These are phyloP conservation scores for Melanotaenia trifasciata DNA, from an alignment of 2,797 vertebrate genomes.

Conservation along the genomic window DNA sequence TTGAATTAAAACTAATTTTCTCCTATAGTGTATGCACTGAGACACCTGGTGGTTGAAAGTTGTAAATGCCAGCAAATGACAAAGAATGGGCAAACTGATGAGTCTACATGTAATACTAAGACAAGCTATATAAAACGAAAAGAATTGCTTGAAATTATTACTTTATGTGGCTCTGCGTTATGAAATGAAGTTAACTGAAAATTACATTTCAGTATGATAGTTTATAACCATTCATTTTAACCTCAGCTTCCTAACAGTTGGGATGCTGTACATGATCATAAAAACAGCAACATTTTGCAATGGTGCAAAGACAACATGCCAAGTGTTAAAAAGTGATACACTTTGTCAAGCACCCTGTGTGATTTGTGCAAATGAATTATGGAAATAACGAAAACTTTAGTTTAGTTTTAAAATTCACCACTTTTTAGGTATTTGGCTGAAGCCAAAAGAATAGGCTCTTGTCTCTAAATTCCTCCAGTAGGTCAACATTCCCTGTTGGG, in stretches of 20 bases:
- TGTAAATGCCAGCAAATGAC: neutral
- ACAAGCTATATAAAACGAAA: neutral
- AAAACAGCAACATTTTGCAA: neutral
- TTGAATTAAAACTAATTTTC: neutral
- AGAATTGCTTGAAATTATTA: neutral
- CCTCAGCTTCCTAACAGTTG: neutral
- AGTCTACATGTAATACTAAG: neutral
- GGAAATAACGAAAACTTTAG: neutral
- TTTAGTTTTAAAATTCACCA: neutral
- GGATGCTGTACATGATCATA: neutral
- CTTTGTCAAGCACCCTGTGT: neutral
- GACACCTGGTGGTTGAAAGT: slow-evolving; percentile 42
- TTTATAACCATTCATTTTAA: neutral
- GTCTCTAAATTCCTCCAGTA: too few species aligned
- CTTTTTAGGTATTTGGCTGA: neutral
- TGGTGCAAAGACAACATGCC: neutral
- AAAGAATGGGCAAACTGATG: neutral
- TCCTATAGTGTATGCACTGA: neutral
- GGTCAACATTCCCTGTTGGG: too few species aligned
- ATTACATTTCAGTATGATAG: neutral
- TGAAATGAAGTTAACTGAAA: neutral
- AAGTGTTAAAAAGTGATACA: neutral
- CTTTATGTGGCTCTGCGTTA: neutral
- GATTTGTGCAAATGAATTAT: neutral
- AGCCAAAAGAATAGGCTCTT: neutral